Base-by-base conservation (phyloP, 2,888 invertebrate species). In the Trisateles emortualis region DNA sequence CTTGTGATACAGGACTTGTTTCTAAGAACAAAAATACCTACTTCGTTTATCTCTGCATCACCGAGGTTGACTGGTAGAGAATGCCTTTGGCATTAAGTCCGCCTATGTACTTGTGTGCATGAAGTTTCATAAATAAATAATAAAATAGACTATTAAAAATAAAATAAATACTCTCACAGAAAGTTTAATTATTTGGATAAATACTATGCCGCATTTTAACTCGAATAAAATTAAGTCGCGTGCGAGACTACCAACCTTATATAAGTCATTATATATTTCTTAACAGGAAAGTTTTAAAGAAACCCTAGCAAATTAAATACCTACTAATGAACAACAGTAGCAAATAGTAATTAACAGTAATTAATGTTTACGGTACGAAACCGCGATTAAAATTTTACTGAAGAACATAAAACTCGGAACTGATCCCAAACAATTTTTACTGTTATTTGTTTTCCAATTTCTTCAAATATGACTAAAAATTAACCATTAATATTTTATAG, bases 101-200 rank as follows among this genome's bases (percentile, higher is more conserved):
- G n/a, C n/a, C n/a, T n/a, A n/a, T n/a, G n/a, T n/a, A n/a, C n/a
- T n/a, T n/a, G n/a, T n/a, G n/a, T n/a, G n/a, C n/a, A n/a, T n/a
- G n/a, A n/a, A n/a, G n/a, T n/a, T n/a, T n/a, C n/a, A n/a, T n/a
- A n/a, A n/a, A n/a, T n/a, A n/a, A n/a, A n/a, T n/a, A n/a, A n/a
- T n/a, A n/a, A n/a, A n/a, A n/a, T n/a, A n/a, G n/a, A n/a, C n/a
- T n/a, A n/a, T n/a, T n/a, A n/a, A n/a, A n/a, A n/a, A n/a, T n/a
- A n/a, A n/a, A n/a, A n/a, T n/a, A n/a, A n/a, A n/a, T 51, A 50
- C 56, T 52, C 36, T 48, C 52, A 51, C 52, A 35, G 24, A 9
- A 56, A 57, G 11, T 58, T 68, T 50, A 26, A 40, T 53, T 46
- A 43, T 54, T 43, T 61, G 38, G 22, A 54, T 56, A 49, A 55